Evolutionary conservation across 2,797 vertebrate species (phyloP).

Genomic region (Macropodus opercularis): DNA sequence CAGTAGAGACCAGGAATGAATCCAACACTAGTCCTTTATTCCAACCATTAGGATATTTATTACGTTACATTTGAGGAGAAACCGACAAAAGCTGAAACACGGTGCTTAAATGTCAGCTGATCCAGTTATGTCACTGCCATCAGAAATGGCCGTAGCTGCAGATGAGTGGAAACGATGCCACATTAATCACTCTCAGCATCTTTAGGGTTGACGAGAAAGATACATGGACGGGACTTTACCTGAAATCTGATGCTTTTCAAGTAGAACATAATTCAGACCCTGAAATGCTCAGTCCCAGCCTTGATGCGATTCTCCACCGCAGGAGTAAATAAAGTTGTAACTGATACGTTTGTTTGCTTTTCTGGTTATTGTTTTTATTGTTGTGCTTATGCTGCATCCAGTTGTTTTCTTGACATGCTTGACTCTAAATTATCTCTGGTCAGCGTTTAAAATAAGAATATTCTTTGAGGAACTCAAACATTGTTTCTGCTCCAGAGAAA

Average conservation of each 20-base stretch:
- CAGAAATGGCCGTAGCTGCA: too few species aligned
- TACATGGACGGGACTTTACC: too few species aligned
- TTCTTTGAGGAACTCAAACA: slow-evolving; percentile 67
- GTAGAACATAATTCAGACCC: background rate
- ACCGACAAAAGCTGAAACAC: too few species aligned
- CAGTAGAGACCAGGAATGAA: background rate
- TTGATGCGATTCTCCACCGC: slow-evolving; percentile 26
- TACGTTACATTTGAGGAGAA: too few species aligned
- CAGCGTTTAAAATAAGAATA: slow-evolving; percentile 55
- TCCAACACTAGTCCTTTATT: background rate
- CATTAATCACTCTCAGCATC: too few species aligned
- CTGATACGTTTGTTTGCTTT: slow-evolving; percentile 37
- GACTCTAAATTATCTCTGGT: slow-evolving; percentile 73
- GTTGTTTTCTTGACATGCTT: slow-evolving; percentile 31
- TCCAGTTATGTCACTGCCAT: too few species aligned
- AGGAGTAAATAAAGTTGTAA: slow-evolving; percentile 39
- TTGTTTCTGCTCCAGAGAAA: slow-evolving; percentile 67
- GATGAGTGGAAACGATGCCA: too few species aligned
- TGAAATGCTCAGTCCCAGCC: slow-evolving; percentile 8
- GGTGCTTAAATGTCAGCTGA: too few species aligned
- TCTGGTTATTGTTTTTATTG: slow-evolving; percentile 45
- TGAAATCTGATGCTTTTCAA: slow-evolving; percentile 22
- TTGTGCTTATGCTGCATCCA: slow-evolving; percentile 56
- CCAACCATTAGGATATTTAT: too few species aligned
- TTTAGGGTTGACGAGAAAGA: too few species aligned